These are phyloP conservation scores for Itoplectis maculator DNA, from an alignment of 2,888 invertebrate species.

Conservation along the genomic window DNA sequence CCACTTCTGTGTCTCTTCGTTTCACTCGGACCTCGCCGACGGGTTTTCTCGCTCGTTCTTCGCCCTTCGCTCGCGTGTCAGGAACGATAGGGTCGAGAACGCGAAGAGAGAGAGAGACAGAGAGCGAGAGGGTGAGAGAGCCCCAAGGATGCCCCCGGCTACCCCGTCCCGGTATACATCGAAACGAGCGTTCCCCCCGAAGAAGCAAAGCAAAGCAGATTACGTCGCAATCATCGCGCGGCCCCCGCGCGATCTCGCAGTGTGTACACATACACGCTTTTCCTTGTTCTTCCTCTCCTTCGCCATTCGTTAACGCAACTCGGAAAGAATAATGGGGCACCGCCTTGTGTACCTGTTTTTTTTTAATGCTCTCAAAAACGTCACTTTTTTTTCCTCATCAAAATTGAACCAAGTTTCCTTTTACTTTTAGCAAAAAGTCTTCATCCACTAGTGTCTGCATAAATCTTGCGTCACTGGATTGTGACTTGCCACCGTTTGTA, in stretches of 20 bases:
- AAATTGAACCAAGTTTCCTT: too few species aligned
- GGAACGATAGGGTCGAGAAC: too few species aligned
- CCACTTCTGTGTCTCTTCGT: slow-evolving; percentile 59
- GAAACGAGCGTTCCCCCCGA: slow-evolving; percentile 60
- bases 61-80: slow-evolving; percentile 53
- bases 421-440: too few species aligned
- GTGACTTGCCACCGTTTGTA: too few species aligned
- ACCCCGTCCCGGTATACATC: slow-evolving; percentile 56
- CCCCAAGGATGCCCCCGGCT: slow-evolving; percentile 72
- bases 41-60: slow-evolving; percentile 45
- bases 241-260: slow-evolving; percentile 69
- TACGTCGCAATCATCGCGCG: slow-evolving; percentile 81
- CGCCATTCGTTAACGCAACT: background rate
- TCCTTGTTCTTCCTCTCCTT: slow-evolving; percentile 28
- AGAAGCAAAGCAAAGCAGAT: slow-evolving; percentile 82
- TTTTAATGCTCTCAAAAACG: background rate
- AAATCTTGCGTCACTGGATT: too few species aligned
- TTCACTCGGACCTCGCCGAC: slow-evolving; percentile 37
- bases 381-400: background rate
- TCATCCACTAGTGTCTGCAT: too few species aligned
- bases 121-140: slow-evolving; percentile 61
- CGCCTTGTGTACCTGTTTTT: background rate
- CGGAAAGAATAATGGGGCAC: background rate
- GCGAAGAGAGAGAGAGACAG: too few species aligned
- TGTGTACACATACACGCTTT: slow-evolving; percentile 42